Conservation (phyloP, 2,797 vertebrate genomes). For the Poecilia wingei region DNA sequence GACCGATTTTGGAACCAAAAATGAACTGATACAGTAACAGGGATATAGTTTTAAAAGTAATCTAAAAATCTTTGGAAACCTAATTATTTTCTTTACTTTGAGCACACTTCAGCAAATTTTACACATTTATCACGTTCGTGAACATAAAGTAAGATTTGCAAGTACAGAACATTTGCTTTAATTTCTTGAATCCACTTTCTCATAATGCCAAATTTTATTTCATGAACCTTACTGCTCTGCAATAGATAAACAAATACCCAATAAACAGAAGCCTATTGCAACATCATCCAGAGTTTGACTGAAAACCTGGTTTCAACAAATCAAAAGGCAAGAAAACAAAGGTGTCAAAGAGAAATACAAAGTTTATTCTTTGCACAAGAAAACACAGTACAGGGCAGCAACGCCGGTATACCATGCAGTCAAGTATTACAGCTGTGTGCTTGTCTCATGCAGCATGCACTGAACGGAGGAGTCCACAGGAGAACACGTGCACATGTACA, state of each 20-base stretch:
- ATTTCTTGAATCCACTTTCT: background rate
- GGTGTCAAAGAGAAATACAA: conserved; percentile 70
- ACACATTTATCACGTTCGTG: background rate
- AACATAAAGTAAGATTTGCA: background rate
- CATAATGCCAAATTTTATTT: background rate
- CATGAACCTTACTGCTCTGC: background rate
- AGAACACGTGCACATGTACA: conserved; percentile 70
- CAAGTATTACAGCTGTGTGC: conserved; percentile 76
- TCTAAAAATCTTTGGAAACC: background rate
- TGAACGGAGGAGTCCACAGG: conserved; percentile 68
- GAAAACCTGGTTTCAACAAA: background rate
- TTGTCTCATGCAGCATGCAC: conserved; percentile 83
- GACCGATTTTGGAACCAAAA: background rate
- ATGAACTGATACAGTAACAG: background rate
- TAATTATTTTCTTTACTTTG: background rate
- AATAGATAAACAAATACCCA: background rate
- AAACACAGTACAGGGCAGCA: conserved; percentile 74
- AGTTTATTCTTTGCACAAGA: conserved; percentile 77
- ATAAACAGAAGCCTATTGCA: background rate
- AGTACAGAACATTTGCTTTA: background rate
- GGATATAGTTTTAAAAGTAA: background rate
- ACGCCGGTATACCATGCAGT: conserved; percentile 75
- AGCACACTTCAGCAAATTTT: background rate
- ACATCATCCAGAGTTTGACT: background rate
- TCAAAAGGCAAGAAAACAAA: background rate